Evolutionary conservation across 2,888 invertebrate species (phyloP).

Genomic region (Eristalis arbustorum): DNA sequence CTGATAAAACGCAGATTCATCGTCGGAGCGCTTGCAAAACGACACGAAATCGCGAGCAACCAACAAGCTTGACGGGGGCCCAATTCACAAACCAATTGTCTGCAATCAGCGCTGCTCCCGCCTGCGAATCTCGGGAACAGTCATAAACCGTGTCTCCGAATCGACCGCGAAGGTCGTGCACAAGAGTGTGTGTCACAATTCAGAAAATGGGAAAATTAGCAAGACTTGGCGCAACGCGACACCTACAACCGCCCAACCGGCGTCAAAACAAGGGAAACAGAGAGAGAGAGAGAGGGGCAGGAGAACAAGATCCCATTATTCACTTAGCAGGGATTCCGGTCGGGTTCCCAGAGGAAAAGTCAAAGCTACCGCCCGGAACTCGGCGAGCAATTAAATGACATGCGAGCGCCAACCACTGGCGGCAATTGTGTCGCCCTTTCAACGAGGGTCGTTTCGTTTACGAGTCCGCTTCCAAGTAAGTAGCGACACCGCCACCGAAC

Average conservation of each 20-base stretch:
- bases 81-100: background rate
- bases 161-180: background rate
- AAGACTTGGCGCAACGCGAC: background rate
- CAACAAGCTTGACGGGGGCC: background rate
- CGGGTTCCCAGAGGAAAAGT: slow-evolving; percentile 9
- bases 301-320: slow-evolving; percentile 60
- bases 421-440: background rate
- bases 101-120: background rate
- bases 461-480: background rate
- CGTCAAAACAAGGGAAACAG: background rate
- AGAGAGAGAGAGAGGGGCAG: no score
- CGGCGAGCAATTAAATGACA: background rate
- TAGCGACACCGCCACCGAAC: background rate
- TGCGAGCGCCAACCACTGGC: background rate
- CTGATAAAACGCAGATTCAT: background rate
- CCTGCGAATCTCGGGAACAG: background rate
- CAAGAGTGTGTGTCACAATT: background rate
- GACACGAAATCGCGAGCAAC: background rate
- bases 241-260: background rate
- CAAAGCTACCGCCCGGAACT: background rate
- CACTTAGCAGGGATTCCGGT: slow-evolving; percentile 49
- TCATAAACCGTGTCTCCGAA: background rate
- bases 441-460: background rate
- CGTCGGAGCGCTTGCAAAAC: background rate
- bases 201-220: background rate